Percentiles rank a stretch among this genome's conserved stretches.
Conservation (phyloP, 2,797 vertebrate species). For the Limosa lapponica region DNA sequence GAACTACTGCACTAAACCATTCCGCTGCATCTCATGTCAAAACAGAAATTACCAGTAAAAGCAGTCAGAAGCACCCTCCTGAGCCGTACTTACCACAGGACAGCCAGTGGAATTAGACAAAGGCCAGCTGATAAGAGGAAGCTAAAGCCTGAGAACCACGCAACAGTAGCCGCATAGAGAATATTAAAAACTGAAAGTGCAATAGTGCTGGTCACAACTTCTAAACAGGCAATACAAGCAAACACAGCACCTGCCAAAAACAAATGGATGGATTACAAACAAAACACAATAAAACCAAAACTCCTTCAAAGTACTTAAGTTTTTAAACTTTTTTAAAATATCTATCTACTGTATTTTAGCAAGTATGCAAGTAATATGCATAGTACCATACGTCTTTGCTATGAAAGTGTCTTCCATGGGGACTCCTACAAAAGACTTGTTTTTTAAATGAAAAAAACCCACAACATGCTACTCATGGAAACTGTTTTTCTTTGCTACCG, state of each 20-base stretch:
- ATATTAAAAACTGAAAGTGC: constrained; percentile 81
- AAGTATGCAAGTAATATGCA: not conserved
- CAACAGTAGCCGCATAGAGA: constrained; percentile 88
- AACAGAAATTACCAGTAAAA: not conserved
- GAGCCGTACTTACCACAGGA: constrained; percentile 83
- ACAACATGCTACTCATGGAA: not conserved
- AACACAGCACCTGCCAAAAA: constrained; percentile 88
- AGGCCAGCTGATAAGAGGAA: constrained; percentile 88
- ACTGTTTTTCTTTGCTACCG: not conserved
- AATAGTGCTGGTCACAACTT: constrained; percentile 80
- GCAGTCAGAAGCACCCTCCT: not conserved
- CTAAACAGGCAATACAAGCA: constrained; percentile 89
- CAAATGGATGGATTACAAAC: constrained; percentile 18
- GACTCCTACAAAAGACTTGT: not conserved
- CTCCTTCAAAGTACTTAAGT: not conserved
- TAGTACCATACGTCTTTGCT: not conserved
- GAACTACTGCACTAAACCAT: not conserved
- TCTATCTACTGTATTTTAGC: not conserved
- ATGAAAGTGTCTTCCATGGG: not conserved
- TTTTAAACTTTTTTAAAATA: not conserved
- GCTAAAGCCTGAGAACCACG: constrained; percentile 88
- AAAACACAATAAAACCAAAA: not conserved
- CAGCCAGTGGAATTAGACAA: constrained; percentile 82
- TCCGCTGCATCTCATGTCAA: not conserved
- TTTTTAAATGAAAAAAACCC: not conserved